phyloP scores from a whole-genome alignment of 2,113 vertebrate genomes.

The Stegostoma tigrinum region DNA sequence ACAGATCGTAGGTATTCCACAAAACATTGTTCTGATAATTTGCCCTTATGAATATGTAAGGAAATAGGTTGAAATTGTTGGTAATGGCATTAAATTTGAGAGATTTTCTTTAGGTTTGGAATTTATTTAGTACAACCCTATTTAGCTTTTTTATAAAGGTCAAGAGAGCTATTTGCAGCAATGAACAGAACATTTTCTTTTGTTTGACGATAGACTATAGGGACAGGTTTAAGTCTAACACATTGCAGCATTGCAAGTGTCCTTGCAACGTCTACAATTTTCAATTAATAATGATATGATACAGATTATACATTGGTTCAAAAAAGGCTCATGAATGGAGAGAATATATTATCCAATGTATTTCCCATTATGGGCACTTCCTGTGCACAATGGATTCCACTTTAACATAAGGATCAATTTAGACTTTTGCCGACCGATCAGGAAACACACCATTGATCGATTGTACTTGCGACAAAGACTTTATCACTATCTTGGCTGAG shows the following conservation, averaged over 20 bases:
- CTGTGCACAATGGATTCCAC: background rate
- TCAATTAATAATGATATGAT: background rate
- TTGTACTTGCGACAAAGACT: background rate
- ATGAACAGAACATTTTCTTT: background rate
- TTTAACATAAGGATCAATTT: background rate
- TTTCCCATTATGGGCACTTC: background rate
- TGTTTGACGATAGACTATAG: background rate
- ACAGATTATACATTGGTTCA: background rate
- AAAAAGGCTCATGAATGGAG: background rate
- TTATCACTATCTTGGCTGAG: background rate
- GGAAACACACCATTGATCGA: background rate
- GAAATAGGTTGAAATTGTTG: background rate
- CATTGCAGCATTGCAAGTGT: background rate
- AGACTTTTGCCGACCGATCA: background rate
- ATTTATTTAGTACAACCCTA: background rate
- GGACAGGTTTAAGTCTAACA: background rate
- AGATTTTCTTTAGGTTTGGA: background rate
- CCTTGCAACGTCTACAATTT: background rate
- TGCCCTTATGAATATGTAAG: background rate
- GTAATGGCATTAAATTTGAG: background rate
- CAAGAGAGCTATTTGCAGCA: background rate
- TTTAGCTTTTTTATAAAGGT: background rate
- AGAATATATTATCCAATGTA: background rate
- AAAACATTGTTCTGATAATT: background rate
- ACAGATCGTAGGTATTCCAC: no score